Conservation (phyloP, 1,140 invertebrate species). For the Watersipora subatra region DNA sequence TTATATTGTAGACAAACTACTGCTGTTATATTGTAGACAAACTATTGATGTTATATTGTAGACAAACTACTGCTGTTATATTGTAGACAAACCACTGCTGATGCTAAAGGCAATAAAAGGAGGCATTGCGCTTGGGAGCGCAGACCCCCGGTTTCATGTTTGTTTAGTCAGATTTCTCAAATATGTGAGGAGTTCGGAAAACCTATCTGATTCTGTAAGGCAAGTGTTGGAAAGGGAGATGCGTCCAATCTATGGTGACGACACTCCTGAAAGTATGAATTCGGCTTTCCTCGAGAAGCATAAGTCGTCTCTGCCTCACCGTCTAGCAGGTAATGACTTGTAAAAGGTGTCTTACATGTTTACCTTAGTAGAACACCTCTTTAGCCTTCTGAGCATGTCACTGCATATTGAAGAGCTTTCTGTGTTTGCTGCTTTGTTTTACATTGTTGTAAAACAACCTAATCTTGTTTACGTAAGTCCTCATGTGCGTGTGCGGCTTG, state of each 20-base stretch:
- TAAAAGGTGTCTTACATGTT: not conserved
- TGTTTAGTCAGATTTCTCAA: constrained; percentile 60
- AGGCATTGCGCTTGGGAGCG: constrained; percentile 56
- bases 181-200: constrained; percentile 17
- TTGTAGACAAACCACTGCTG: constrained; percentile 35
- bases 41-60: no score
- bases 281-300: constrained; percentile 53
- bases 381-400: not conserved
- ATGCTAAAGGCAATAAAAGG: constrained; percentile 65
- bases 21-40: no score
- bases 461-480: not conserved
- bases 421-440: not conserved
- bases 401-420: not conserved
- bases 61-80: no score
- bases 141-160: constrained; percentile 66
- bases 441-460: not conserved
- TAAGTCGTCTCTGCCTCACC: constrained; percentile 51
- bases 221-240: constrained; percentile 63
- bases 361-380: not conserved
- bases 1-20: no score
- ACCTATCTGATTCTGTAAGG: constrained; percentile 50
- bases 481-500: not conserved
- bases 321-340: constrained; percentile 50
- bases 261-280: constrained; percentile 54
- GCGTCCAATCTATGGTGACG: constrained; percentile 46